Evolutionary conservation across 2,113 vertebrate genomes (phyloP).

Genomic region (Cyanoramphus novaezelandiae): DNA sequence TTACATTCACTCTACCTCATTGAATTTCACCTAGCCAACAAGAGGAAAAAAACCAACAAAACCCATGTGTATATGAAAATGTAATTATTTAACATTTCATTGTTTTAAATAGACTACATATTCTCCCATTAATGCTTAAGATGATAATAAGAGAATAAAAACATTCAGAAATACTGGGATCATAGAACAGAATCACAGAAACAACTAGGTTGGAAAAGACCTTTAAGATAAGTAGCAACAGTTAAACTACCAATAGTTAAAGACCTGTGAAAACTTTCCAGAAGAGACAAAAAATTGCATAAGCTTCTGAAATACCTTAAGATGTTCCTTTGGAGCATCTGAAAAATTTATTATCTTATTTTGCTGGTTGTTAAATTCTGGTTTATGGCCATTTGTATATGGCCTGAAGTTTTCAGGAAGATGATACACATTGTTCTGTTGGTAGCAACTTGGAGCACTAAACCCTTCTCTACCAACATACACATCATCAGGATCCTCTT

Average conservation of each 20-base stretch:
- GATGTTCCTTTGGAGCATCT: conserved; percentile 69
- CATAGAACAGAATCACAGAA: not conserved
- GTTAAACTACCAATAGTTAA: not conserved
- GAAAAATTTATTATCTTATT: conserved; percentile 60
- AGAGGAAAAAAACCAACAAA: not conserved
- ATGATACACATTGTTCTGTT: conserved; percentile 67
- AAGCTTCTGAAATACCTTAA: conserved; percentile 77
- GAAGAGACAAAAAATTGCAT: not conserved
- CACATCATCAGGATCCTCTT: conserved; percentile 67
- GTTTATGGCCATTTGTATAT: conserved; percentile 59
- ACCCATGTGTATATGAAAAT: not conserved
- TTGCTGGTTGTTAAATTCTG: conserved; percentile 67
- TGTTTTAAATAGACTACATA: not conserved
- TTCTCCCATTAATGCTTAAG: not conserved
- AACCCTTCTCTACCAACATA: conserved; percentile 73
- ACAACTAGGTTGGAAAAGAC: not conserved
- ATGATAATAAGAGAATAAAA: not conserved
- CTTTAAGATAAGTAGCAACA: not conserved
- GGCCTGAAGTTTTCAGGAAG: conserved; percentile 75
- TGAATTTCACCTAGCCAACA: not conserved
- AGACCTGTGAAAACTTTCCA: not conserved
- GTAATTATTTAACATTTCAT: not conserved
- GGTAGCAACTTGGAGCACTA: conserved; percentile 69
- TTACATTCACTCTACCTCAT: not conserved
- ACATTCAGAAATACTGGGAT: not conserved